Evolutionary conservation across 2,888 invertebrate genomes (phyloP).

Genomic region (Magallana nippona): DNA sequence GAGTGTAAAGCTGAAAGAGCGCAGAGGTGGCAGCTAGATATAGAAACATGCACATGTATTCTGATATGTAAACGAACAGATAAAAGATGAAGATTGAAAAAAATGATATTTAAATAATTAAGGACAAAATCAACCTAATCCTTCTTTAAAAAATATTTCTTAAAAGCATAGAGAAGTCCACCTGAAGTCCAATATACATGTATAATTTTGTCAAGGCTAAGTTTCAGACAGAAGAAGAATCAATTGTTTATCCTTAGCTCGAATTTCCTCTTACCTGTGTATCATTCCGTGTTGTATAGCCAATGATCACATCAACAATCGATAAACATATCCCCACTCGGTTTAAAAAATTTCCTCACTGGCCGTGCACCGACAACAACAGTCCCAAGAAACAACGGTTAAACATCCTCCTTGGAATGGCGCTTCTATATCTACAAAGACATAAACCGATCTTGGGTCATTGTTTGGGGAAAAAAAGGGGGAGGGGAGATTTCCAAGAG

Average conservation of each 20-base stretch:
- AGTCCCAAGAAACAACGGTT: neutral
- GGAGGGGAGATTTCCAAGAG: neutral
- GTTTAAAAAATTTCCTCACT: neutral
- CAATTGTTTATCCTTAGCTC: neutral
- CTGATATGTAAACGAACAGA: no score
- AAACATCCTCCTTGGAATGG: neutral
- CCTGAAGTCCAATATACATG: no score
- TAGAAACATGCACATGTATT: no score
- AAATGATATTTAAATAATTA: no score
- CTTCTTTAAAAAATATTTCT: no score
- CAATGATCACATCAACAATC: neutral
- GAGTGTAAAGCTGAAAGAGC: no score
- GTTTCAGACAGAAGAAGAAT: neutral
- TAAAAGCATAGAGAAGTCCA: no score
- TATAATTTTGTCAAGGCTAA: neutral
- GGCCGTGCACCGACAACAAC: neutral
- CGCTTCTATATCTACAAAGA: neutral
- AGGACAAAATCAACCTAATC: no score
- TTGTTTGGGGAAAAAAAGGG: neutral
- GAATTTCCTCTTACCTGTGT: slow-evolving; percentile 11
- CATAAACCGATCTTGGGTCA: neutral
- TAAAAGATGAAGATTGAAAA: no score
- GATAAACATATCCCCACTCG: neutral
- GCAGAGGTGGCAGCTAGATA: no score
- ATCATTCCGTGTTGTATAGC: neutral